Evolutionary conservation across 2,113 vertebrate genomes (phyloP).

Genomic region (Probosciger aterrimus): DNA sequence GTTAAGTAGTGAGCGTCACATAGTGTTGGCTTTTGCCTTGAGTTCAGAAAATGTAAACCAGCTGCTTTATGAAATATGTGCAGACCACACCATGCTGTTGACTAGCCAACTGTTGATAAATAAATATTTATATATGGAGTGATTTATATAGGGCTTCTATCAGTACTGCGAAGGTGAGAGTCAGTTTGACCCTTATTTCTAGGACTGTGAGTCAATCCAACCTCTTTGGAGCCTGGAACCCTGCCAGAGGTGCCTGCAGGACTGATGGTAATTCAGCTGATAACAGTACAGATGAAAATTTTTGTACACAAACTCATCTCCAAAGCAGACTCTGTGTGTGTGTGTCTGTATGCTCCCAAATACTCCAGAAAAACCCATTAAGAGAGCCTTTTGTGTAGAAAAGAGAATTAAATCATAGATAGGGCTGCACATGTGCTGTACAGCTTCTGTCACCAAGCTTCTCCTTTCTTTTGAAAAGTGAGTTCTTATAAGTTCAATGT

Average conservation of each 20-base stretch:
- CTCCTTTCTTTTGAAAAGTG: background rate
- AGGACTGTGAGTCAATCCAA: conserved; percentile 3
- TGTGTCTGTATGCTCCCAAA: background rate
- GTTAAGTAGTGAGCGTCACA: background rate
- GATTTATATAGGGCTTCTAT: conserved; percentile 51
- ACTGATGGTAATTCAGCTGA: conserved; percentile 15
- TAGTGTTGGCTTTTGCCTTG: conserved; percentile 35
- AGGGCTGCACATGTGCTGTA: background rate
- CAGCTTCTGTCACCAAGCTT: background rate
- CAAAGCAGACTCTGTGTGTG: background rate
- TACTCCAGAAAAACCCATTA: background rate
- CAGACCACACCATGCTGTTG: conserved; percentile 29
- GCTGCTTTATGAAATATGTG: conserved; percentile 42
- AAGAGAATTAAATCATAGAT: background rate
- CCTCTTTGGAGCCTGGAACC: conserved; percentile 1
- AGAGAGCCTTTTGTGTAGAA: background rate
- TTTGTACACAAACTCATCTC: background rate
- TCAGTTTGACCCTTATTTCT: conserved; percentile 40
- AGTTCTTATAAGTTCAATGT: background rate
- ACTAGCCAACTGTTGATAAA: conserved; percentile 46
- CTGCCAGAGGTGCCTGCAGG: background rate
- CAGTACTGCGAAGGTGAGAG: conserved; percentile 22
- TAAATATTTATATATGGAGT: conserved; percentile 55
- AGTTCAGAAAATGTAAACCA: conserved; percentile 50
- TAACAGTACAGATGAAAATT: conserved; percentile 35